phyloP scores from a whole-genome alignment of 2,888 invertebrate genomes.

The Plagodis pulveraria region DNA sequence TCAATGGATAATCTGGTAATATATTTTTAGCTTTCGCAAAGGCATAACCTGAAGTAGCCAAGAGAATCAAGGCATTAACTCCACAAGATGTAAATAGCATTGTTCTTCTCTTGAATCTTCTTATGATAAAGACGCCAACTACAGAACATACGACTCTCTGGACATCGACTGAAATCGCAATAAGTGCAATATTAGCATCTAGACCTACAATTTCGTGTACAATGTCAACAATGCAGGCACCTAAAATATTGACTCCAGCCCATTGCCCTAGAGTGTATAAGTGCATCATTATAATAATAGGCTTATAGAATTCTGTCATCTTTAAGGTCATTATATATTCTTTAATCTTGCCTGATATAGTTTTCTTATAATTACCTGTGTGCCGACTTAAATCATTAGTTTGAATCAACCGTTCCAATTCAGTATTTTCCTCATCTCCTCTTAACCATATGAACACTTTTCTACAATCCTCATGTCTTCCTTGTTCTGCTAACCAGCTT shows the following conservation, averaged over 20 bases:
- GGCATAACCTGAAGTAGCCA: constrained; percentile 57
- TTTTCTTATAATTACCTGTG: constrained; percentile 59
- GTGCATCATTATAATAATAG: constrained; percentile 82
- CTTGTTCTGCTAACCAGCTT: constrained; percentile 85
- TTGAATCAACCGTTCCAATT: constrained; percentile 63
- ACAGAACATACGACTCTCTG: constrained; percentile 85
- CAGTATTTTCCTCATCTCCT: constrained; percentile 74
- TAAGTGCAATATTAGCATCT: constrained; percentile 83
- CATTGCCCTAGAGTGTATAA: constrained; percentile 86
- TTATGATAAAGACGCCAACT: constrained; percentile 84
- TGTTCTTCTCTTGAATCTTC: constrained; percentile 74
- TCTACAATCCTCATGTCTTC: constrained; percentile 80
- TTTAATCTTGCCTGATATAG: constrained; percentile 34
- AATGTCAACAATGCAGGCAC: constrained; percentile 86
- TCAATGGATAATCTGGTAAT: constrained; percentile 52
- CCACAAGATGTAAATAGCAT: constrained; percentile 58
- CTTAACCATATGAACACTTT: constrained; percentile 83
- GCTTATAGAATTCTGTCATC: constrained; percentile 81
- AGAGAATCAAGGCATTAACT: constrained; percentile 54
- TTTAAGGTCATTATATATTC: constrained; percentile 42
- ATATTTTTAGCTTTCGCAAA: constrained; percentile 48
- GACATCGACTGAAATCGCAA: constrained; percentile 86
- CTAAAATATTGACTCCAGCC: constrained; percentile 87
- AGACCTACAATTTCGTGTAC: constrained; percentile 82
- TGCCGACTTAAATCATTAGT: constrained; percentile 44